These are phyloP conservation scores for Merodon equestris DNA, from an alignment of 2,888 invertebrate species.

Conservation along the genomic window DNA sequence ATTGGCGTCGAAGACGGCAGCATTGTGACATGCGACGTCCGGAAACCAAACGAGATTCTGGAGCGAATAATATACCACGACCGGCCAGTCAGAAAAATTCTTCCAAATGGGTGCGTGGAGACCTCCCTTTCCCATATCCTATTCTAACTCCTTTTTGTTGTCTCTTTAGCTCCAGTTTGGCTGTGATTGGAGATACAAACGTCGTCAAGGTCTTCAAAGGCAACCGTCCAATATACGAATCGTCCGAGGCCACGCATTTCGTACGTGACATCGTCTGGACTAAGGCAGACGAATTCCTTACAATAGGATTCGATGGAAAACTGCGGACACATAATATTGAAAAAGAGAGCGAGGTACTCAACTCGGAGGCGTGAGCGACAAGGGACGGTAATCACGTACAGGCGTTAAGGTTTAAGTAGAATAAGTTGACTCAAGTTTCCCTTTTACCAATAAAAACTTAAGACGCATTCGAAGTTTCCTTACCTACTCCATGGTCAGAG, in stretches of 20 bases:
- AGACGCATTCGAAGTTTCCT: too few species aligned
- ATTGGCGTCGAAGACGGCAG: slow-evolving; percentile 61
- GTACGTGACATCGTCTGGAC: slow-evolving; percentile 60
- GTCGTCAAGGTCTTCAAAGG: slow-evolving; percentile 60
- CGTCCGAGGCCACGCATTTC: slow-evolving; percentile 57
- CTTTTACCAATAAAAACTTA: too few species aligned
- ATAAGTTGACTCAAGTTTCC: too few species aligned
- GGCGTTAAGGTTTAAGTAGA: too few species aligned
- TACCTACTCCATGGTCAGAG: too few species aligned
- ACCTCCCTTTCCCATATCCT: neutral
- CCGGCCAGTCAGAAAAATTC: slow-evolving; percentile 58
- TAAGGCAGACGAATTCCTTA: slow-evolving; percentile 56
- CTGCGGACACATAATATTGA: slow-evolving; percentile 58
- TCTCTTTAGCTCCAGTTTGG: slow-evolving; percentile 42
- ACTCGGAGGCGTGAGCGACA: too few species aligned
- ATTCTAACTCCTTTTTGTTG: too few species aligned
- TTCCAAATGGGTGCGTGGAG: slow-evolving; percentile 57
- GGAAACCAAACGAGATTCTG: slow-evolving; percentile 64
- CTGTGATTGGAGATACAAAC: slow-evolving; percentile 64
- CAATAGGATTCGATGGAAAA: slow-evolving; percentile 62
- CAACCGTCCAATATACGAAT: slow-evolving; percentile 63
- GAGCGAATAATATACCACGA: slow-evolving; percentile 60
- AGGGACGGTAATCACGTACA: too few species aligned
- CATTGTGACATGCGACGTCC: slow-evolving; percentile 63
- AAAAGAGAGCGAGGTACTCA: too few species aligned